A percentile compares a stretch with the other conserved stretches of the same genome.
phyloP scores from a whole-genome alignment of 2,888 invertebrate genomes.

The Nasonovia ribisnigri region DNA sequence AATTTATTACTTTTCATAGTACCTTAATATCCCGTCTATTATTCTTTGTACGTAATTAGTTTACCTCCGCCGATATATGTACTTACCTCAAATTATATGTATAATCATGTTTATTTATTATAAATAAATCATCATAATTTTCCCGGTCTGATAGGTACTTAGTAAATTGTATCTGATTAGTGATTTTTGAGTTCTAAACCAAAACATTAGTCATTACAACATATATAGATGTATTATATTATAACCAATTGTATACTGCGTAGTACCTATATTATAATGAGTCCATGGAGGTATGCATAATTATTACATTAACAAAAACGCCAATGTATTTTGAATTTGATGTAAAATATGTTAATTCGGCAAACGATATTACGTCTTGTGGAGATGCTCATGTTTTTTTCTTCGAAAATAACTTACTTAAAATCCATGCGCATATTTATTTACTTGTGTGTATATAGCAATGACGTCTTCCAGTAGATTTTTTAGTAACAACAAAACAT shows the following conservation, averaged over 20 bases:
- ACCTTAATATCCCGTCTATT: background rate
- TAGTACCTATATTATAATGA: slow-evolving; percentile 17
- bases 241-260: background rate
- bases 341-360: slow-evolving; percentile 43
- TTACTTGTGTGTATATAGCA: background rate
- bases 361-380: background rate
- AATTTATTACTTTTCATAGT: background rate
- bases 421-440: background rate
- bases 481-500: background rate
- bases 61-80: background rate
- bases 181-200: slow-evolving; percentile 17
- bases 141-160: background rate
- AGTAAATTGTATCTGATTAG: slow-evolving; percentile 8
- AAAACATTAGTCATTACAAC: background rate
- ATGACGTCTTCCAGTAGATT: background rate
- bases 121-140: background rate
- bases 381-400: background rate
- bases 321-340: background rate
- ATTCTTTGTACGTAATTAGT: background rate
- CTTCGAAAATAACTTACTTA: slow-evolving; percentile 31
- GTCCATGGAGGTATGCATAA: background rate
- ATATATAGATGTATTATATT: background rate
- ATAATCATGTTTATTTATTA: slow-evolving; percentile 11
- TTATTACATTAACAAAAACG: background rate
- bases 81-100: background rate